Conservation (phyloP, 2,797 vertebrate species). For the Denticeps clupeoides region DNA sequence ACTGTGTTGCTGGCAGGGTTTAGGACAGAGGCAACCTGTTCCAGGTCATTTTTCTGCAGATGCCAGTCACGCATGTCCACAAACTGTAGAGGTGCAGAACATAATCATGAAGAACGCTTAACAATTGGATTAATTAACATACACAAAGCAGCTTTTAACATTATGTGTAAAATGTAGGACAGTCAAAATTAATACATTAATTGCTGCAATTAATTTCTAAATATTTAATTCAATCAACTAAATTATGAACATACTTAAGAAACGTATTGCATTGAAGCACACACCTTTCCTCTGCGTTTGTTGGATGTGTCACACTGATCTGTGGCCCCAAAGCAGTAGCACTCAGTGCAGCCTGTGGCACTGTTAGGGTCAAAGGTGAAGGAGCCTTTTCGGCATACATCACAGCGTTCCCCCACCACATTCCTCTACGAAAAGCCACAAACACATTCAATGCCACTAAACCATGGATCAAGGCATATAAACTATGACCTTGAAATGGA, state of each 20-base stretch:
- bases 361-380: conserved; percentile 77
- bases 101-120: no score
- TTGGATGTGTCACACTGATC: conserved; percentile 67
- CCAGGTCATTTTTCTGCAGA: conserved; percentile 57
- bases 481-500: no score
- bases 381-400: conserved; percentile 65
- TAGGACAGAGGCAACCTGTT: conserved; percentile 63
- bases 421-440: conserved; percentile 61
- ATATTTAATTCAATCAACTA: no score
- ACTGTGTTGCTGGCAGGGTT: conserved; percentile 75
- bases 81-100: conserved; percentile 52
- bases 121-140: not conserved
- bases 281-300: conserved; percentile 73
- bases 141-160: no score
- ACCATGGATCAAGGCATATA: not conserved
- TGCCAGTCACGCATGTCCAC: conserved; percentile 78
- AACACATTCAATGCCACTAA: conserved; percentile 8
- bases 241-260: no score
- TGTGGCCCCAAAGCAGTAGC: conserved; percentile 83
- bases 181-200: no score
- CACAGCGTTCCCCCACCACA: conserved; percentile 67
- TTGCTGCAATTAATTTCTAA: no score
- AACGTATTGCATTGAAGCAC: no score
- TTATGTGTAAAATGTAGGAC: no score
- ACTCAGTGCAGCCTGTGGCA: conserved; percentile 71